Evolutionary conservation across 2,797 vertebrate species (phyloP).

Genomic region (Vespertilio murinus): DNA sequence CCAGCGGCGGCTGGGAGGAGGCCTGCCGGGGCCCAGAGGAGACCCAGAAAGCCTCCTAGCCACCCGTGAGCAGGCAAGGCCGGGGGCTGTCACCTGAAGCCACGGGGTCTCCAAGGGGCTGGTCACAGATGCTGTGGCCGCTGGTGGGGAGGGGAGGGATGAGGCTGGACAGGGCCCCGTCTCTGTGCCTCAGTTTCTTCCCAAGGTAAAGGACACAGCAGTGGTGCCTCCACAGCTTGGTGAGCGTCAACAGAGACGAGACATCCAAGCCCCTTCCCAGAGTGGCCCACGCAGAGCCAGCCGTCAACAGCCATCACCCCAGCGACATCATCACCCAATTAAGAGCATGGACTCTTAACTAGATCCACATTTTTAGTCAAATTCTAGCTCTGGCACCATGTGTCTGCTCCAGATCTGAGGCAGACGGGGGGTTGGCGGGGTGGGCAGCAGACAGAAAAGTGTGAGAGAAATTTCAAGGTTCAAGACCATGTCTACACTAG

Average conservation of each 20-base stretch:
- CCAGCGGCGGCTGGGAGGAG: not conserved
- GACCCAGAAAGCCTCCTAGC: not conserved
- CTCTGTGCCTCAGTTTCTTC: not conserved
- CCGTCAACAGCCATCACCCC: not conserved
- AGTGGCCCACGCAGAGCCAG: not conserved
- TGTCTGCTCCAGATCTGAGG: not conserved
- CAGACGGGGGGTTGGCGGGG: too few relatives aligned
- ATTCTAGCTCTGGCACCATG: not conserved
- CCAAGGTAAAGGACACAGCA: fast-evolving
- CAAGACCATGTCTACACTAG: not conserved
- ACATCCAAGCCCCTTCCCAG: fast-evolving
- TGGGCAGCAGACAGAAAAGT: not conserved
- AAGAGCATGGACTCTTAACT: not conserved
- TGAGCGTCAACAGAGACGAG: not conserved
- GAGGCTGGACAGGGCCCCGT: not conserved
- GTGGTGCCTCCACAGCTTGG: fast-evolving
- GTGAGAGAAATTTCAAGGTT: not conserved
- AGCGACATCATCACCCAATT: not conserved
- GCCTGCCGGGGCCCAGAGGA: not conserved
- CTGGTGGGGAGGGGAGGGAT: fast-evolving
- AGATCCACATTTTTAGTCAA: not conserved
- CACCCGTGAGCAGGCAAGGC: not conserved
- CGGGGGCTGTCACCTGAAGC: fast-evolving
- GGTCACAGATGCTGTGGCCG: not conserved
- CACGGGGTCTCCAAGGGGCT: not conserved